Percentiles rank a stretch among this genome's conserved stretches.
Evolutionary conservation across 2,113 vertebrate genomes (phyloP).

Genomic region (Petaurus breviceps): DNA sequence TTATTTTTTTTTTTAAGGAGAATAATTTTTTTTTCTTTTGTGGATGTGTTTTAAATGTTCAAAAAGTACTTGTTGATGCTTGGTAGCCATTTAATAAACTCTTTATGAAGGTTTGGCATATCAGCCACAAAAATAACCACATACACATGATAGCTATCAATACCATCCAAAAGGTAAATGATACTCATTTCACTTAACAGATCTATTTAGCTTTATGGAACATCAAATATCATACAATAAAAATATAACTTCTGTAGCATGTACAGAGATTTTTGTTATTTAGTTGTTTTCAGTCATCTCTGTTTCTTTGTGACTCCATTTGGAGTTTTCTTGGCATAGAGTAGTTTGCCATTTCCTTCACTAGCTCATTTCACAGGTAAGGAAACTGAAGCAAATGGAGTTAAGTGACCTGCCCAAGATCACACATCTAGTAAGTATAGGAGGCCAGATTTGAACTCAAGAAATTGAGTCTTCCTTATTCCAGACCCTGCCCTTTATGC

Average conservation of each 20-base stretch:
- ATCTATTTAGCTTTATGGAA: slow-evolving; percentile 11
- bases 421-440: too few relatives aligned
- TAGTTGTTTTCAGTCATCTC: too few relatives aligned
- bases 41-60: neutral
- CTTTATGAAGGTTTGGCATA: slow-evolving; percentile 12
- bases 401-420: too few relatives aligned
- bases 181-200: neutral
- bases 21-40: neutral
- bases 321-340: too few relatives aligned
- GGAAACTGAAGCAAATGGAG: too few relatives aligned
- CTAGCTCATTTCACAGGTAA: too few relatives aligned
- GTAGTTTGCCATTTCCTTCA: too few relatives aligned
- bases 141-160: neutral
- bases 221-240: neutral
- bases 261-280: neutral
- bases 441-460: too few relatives aligned
- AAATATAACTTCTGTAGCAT: neutral
- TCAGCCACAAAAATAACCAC: neutral
- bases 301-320: too few relatives aligned
- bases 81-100: neutral
- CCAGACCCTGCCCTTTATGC: neutral
- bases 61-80: neutral
- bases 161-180: slow-evolving; percentile 1
- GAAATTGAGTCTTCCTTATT: neutral
- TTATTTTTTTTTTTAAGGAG: slow-evolving; percentile 14